These are phyloP conservation scores for Torymus aiolomorphi DNA, from an alignment of 2,888 invertebrate genomes.

Conservation along the genomic window DNA sequence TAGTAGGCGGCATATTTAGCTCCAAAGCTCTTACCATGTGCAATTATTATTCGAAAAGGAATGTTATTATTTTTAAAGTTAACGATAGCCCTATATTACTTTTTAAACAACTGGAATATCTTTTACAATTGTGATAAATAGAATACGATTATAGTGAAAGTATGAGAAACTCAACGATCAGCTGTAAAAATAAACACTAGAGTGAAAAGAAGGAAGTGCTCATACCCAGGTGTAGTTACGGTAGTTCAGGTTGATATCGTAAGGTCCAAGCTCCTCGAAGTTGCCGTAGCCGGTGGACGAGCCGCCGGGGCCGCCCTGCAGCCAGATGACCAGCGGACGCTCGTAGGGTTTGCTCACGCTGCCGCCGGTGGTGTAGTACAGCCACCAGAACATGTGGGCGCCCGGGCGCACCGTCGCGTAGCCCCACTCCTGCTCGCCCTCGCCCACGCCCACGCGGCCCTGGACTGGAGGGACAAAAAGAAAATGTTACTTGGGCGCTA, in stretches of 20 bases:
- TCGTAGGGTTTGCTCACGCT: constrained; percentile 68
- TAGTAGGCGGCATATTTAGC: too few species aligned
- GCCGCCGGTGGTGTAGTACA: constrained; percentile 79
- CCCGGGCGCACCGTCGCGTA: constrained; percentile 84
- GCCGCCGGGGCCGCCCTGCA: constrained; percentile 91
- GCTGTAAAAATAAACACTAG: background rate
- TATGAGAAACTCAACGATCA: too few species aligned
- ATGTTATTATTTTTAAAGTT: too few species aligned
- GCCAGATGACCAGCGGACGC: constrained; percentile 89
- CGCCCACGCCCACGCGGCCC: constrained; percentile 76
- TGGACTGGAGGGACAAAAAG: constrained; percentile 31
- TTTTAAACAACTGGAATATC: too few species aligned
- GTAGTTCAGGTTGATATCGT: constrained; percentile 81
- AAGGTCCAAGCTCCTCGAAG: constrained; percentile 88
- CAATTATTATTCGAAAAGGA: too few species aligned
- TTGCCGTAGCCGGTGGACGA: constrained; percentile 91
- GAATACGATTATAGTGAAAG: background rate
- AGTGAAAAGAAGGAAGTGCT: background rate
- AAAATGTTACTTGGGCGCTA: too few species aligned
- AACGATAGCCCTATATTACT: too few species aligned
- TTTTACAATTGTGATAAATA: too few species aligned
- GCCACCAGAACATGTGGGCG: constrained; percentile 92
- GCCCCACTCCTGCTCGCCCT: constrained; percentile 84
- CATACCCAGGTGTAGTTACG: constrained; percentile 87
- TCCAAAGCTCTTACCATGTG: too few species aligned